Evolutionary conservation across 1,140 invertebrate genomes (phyloP), one percentile per base, ranked within the genome.

Genomic region (Hermetia illucens): DNA sequence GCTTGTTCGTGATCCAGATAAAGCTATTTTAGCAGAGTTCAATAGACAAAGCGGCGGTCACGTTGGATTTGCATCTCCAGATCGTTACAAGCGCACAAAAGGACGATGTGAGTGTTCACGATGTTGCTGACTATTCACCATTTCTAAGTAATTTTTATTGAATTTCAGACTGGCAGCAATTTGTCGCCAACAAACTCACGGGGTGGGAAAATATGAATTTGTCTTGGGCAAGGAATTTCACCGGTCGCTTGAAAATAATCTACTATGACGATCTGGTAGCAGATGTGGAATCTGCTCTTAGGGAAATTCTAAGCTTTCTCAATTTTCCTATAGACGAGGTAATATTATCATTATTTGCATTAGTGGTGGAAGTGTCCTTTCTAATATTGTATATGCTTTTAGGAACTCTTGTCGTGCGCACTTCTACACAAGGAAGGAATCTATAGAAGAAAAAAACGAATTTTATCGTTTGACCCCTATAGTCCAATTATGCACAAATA

Each of bases 1-100:
- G 13, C 53, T 85, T 21, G 71, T 84, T 10, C 61, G 82, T 21
- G 71, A 79, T 41, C 81, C 82, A 13, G 72, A 70, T 40, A 67
- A 75, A 49, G 74, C 79, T 3, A 80, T 85, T 40, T 66, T 75
- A 41, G 75, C 76, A 12, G 77, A 81, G 56, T 81, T 81, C 51
- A 80, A 82, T 61, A 55, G 78, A 36, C 71, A 75, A 47, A 73
- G 70, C 36, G 77, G 74, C 15, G 79, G 79, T 1, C 79, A 82
- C 55, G 68, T 77, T 38, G 78, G 75, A 3, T 75, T 76, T 48
- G 78, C 74, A 12, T 68, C 71, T 1, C 69, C 70, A 6, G 74
- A 75, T 51, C 64, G 72, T 42, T 79, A 77, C 44, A 64, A 64
- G 35, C 53, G 71, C 22, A 70, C 68, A 36, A 70, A 68, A 45